A percentile compares a stretch with the other conserved stretches of the same genome.
These are phyloP conservation scores for Dorcus parallelipipedus DNA, from an alignment of 2,888 invertebrate genomes.

Conservation along the genomic window DNA sequence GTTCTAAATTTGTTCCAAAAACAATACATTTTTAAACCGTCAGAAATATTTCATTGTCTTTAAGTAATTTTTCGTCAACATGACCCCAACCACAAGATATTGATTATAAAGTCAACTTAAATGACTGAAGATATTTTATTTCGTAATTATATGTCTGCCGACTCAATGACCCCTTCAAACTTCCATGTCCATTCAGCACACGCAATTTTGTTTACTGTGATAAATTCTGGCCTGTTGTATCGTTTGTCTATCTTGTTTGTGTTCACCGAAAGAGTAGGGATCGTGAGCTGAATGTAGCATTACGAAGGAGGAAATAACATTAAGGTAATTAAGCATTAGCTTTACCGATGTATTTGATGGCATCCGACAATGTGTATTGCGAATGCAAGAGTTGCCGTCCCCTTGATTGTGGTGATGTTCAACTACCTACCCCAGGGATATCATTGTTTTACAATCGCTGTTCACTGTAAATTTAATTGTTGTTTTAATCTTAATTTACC, in stretches of 20 bases:
- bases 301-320: conserved; percentile 27
- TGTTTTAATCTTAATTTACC: too few relatives aligned
- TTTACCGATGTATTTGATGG: conserved; percentile 21
- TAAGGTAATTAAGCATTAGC: conserved; percentile 33
- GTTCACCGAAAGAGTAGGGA: conserved; percentile 12
- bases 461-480: background rate
- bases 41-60: too few relatives aligned
- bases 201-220: conserved; percentile 30
- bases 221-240: conserved; percentile 20
- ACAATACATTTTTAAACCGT: too few relatives aligned
- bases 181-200: conserved; percentile 25
- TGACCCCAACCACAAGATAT: conserved; percentile 23
- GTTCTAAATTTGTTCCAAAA: too few relatives aligned
- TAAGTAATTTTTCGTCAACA: background rate
- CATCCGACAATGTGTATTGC: conserved; percentile 21
- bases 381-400: conserved; percentile 21
- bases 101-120: conserved; percentile 36
- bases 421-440: conserved; percentile 12
- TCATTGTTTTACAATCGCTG: conserved; percentile 12
- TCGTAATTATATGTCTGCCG: conserved; percentile 32
- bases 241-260: conserved; percentile 20
- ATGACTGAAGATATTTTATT: conserved; percentile 38
- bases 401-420: conserved; percentile 18
- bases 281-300: conserved; percentile 21
- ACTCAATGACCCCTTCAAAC: conserved; percentile 22